Evolutionary conservation across 2,113 vertebrate species (phyloP), one percentile per base, ranked within the genome.

Genomic region (Lycocorax pyrrhopterus): DNA sequence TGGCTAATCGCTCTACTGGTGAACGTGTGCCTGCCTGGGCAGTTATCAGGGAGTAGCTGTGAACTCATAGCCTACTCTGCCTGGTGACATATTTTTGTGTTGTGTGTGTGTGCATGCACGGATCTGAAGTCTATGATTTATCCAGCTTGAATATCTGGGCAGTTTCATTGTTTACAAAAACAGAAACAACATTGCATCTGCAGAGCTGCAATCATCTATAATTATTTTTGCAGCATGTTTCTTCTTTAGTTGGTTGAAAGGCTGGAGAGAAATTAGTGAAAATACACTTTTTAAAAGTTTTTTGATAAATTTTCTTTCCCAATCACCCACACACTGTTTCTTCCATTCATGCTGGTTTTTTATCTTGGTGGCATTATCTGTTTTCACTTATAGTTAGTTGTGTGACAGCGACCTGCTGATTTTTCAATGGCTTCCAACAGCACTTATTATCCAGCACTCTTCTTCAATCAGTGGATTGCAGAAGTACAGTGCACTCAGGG

Each of bases 381-480:
- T 76, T 95, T 92, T 93, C 66, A 55, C 69, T 93, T 90, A 52
- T 3, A 75, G 41, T 83, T 66, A 87, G 81, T 52, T 1, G 10
- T 76, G n/a, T 86, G 66, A 81, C 53, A 75, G 76, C 12, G 55
- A 56, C 94, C 87, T 87, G 90, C 85, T 95, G 95, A n/a, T 76
- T 92, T 91, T 91, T 91, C 89, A 84, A 21, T 85, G 93, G 83
- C 76, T 92, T 94, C 84, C 83, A 90, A 32, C 79, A 87, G 69
- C 87, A 89, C 59, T 89, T 78, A 52, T 94, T 94, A 64, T 92
- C 73, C 53, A 55, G 77, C 62, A 76, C 89, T 97, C 84, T 78
- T 87, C 90, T 85, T 88, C 87, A 94, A 51, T 92, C 93, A 93
- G 92, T 37, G 66, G 68, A 69, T 74, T 12, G 27, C 72, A 84